Evolutionary conservation across 2,888 invertebrate genomes (phyloP), one percentile per base, ranked within the genome.

Genomic region (Coleophora flavipennella): DNA sequence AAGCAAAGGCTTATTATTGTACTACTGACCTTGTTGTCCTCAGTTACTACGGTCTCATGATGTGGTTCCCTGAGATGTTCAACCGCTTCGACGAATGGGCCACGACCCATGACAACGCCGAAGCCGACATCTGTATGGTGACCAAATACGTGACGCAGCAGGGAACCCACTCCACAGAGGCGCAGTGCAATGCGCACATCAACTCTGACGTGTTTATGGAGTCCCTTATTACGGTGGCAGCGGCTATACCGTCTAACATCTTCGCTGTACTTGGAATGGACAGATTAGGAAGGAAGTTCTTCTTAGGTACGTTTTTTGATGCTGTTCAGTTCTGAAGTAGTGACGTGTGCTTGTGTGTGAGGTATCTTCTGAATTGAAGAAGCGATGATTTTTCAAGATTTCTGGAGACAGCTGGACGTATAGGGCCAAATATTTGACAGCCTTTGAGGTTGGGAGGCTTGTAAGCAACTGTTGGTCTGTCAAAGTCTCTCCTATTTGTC

Each of bases 61-160:
- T 97, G 94, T 97, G 97, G 97, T 96, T 96, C 80, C 96, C 96
- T 0, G 96, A 96, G 77, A 87, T 97, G 64, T 97, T 96, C 80
- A 94, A 93, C 69, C 91, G 96, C 35, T 94, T 94, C 70, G 93
- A 94, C 76, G 92, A 93, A 67, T 95, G 88, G 79, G 88, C 90
- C 37, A 86, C 87, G 38, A 80, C 86, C 27, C 89, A 92, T 73
- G 90, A 91, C 37, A 89, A 88, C 53, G 81, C 86, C 35, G 85
- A 87, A 37, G 90, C 91, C 0, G 88, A 89, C 51, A 92, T 93
- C 40, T 94, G 94, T 62, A 78, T 89, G 54, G 94, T 94, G 42
- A 94, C 93, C 10, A 81, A 89, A 1, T 94, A 90, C 69, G 92
- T 94, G 25, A 91, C 92, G 2, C 84, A 87, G 46, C 78, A 81